Base-by-base conservation (phyloP, 2,113 vertebrate genomes). In the Ophiodon elongatus region DNA sequence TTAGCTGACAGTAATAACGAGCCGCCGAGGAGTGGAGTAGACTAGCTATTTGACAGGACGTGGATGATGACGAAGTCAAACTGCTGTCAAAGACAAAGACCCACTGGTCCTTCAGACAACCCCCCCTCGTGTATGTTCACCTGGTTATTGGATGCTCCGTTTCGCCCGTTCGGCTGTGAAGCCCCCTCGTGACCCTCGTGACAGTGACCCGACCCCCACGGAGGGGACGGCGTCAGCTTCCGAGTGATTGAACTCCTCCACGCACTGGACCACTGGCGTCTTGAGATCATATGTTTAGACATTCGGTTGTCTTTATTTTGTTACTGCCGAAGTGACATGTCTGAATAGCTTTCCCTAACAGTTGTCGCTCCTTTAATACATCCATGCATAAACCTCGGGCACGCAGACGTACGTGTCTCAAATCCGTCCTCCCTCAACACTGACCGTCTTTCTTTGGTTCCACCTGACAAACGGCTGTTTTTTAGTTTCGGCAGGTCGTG, bases 401-500 rank as follows among this genome's bases (percentile, higher is more conserved):
- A 8, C 0, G 0, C 0, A 50, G 7, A 6, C 6, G 89, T 92
- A 4, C 92, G 88, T 84, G 9, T 2, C 8, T 73, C 1, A 88
- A 89, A 84, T 72, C 19, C 14, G 47, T 87, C 91, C 91, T 1
- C 59, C 64, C 1, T 8, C 2, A 77, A 54, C 35, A 8, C 3
- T 10, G 66, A 66, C 27, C 2, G 11, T 11, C 14, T 25, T 17
- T 21, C 41, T 25, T 43, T 39, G 2, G 89, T 92, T 91, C 91
- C 88, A 21, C 59, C 9, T 17, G 21, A 21, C 35, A 41, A 31
- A n/a, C 35, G 0, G n/a, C 14, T 19, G 21, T 0, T 62, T 43
- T 6, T 4, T 35, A 10, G 8, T 75, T 23, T 45, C 14, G 27
- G 2, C 57, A 35, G 31, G 54, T 57, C 13, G 54, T 56, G 54